phyloP scores from a whole-genome alignment of 2,797 vertebrate genomes.

The Galagoides demidoff region DNA sequence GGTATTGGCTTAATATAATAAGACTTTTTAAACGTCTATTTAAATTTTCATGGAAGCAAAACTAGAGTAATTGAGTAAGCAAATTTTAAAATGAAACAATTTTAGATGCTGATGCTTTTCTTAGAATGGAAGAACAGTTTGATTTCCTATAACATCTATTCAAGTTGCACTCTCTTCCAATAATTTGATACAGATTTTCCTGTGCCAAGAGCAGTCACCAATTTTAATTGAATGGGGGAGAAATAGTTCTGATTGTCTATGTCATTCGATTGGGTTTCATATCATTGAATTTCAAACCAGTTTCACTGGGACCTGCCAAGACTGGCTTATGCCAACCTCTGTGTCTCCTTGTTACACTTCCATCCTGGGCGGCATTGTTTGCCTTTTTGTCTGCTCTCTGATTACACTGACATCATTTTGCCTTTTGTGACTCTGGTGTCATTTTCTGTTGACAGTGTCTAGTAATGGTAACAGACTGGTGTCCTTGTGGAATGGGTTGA shows the following conservation, averaged over 20 bases:
- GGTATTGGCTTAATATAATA: slow-evolving; percentile 46
- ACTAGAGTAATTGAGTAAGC: slow-evolving; percentile 56
- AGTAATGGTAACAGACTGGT: slow-evolving; percentile 84
- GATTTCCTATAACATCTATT: slow-evolving; percentile 77
- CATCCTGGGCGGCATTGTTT: slow-evolving; percentile 85
- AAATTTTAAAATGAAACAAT: slow-evolving; percentile 63
- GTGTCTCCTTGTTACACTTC: slow-evolving; percentile 85
- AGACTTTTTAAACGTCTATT: slow-evolving; percentile 54
- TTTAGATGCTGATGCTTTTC: slow-evolving; percentile 69
- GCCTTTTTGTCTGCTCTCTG: slow-evolving; percentile 87
- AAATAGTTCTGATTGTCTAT: slow-evolving; percentile 81
- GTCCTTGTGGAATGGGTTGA: slow-evolving; percentile 88
- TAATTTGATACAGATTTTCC: slow-evolving; percentile 75
- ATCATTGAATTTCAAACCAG: slow-evolving; percentile 83
- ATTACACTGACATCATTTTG: slow-evolving; percentile 90
- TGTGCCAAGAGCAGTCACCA: slow-evolving; percentile 78
- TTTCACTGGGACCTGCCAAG: slow-evolving; percentile 85
- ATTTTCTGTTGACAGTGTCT: slow-evolving; percentile 90
- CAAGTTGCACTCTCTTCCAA: slow-evolving; percentile 59
- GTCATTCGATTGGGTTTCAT: slow-evolving; percentile 83
- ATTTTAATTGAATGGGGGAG: slow-evolving; percentile 86
- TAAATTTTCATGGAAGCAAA: slow-evolving; percentile 75
- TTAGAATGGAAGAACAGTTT: slow-evolving; percentile 77
- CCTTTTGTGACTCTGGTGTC: slow-evolving; percentile 87
- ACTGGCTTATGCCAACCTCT: slow-evolving; percentile 82